Base-by-base conservation (phyloP, 1,140 invertebrate genomes). In the Procambarus clarkii region DNA sequence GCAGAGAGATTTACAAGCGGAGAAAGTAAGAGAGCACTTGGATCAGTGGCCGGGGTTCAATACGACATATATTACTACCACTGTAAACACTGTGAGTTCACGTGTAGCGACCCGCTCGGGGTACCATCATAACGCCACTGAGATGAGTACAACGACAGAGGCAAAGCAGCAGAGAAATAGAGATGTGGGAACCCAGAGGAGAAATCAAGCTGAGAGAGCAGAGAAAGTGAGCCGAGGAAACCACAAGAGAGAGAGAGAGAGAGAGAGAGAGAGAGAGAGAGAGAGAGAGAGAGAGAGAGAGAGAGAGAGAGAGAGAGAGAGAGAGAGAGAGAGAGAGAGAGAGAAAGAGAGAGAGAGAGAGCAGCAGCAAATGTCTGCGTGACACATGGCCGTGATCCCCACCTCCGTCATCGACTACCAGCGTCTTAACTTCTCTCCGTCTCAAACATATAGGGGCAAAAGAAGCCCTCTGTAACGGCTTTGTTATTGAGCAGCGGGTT, bases 401-500 rank as follows among this genome's bases (percentile, higher is more conserved):
- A 48, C 64, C 48, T 74, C 85, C 7, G 15, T 83, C 81, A 83
- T 83, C 60, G 81, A 18, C 11, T 24, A 46, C 64, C 81, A 69
- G 18, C 45, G 24, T 69, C 46, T 21, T 44, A 69, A 86, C 84
- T 54, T 48, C 80, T 54, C 87, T 54, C 50, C 50, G 7, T 2
- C 50, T 54, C 2, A 8, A 54, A 54, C 0, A 54, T 54, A 54
- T 54, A 54, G 50, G 50, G 2, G 13, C 7, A 54, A 54, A 54
- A 46, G 18, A 76, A 76, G 60, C 54, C 64, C 58, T 64, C 60
- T 79, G 11, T 64, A 89, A 89, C 69, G 79, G 50, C 80, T 81
- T 89, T 60, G 87, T 89, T 89, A 89, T 89, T 89, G 87, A 89
- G 80, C 46, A 13, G 60, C 46, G 34, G 58, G 80, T 89, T 89